Conservation (phyloP, 1,140 invertebrate genomes). For the Pinna nobilis region DNA sequence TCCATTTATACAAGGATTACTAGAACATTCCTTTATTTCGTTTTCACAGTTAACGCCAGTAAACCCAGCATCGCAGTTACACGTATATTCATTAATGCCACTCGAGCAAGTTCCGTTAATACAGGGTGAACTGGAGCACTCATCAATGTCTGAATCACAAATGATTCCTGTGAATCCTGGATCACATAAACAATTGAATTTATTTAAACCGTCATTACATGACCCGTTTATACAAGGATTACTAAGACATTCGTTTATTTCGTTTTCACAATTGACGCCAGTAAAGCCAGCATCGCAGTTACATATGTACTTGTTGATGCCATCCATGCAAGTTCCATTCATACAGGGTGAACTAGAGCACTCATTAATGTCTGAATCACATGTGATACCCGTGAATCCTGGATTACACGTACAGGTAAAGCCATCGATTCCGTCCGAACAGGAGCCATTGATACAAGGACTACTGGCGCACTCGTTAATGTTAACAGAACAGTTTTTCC, state of each 20-base stretch:
- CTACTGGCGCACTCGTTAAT: constrained; percentile 29
- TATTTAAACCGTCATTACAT: not conserved
- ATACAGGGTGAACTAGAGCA: too few species aligned
- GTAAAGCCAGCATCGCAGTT: not conserved
- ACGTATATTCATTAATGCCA: constrained; percentile 80
- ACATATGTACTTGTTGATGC: too few species aligned
- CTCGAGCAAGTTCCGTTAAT: constrained; percentile 63
- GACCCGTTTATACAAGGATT: too few species aligned
- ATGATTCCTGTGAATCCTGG: constrained; percentile 78
- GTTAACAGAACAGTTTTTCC: constrained; percentile 33
- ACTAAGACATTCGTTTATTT: constrained; percentile 8
- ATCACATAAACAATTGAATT: constrained; percentile 44
- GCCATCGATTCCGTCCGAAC: constrained; percentile 82
- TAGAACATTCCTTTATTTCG: constrained; percentile 54
- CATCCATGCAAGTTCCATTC: too few species aligned
- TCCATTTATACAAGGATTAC: constrained; percentile 58
- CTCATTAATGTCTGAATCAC: too few species aligned
- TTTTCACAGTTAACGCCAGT: constrained; percentile 90
- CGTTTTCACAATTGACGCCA: not conserved
- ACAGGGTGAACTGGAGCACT: constrained; percentile 43
- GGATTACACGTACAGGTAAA: constrained; percentile 54
- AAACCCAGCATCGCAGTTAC: constrained; percentile 94
- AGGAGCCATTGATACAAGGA: constrained; percentile 88
- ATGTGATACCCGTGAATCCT: constrained; percentile 56
- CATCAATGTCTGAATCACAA: constrained; percentile 29